phyloP scores from a whole-genome alignment of 2,113 vertebrate species.

The Stigmatopora nigra region DNA sequence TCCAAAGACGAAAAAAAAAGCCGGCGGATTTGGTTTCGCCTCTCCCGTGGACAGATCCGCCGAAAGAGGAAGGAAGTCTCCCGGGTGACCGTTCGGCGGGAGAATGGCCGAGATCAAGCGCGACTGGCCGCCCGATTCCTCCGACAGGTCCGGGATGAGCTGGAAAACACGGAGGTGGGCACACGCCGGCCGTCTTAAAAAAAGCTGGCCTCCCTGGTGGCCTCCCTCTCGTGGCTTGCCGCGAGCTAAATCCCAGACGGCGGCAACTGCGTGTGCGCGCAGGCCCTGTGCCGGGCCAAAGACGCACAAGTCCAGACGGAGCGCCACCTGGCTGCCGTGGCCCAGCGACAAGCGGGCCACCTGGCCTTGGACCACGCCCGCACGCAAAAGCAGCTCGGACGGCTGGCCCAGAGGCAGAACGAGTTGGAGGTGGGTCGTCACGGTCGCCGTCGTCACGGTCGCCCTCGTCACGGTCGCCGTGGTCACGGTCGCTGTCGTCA shows the following conservation, averaged over 20 bases:
- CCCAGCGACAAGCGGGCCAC: constrained; percentile 76
- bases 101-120: constrained; percentile 66
- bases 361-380: constrained; percentile 70
- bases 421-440: constrained; percentile 65
- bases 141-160: constrained; percentile 77
- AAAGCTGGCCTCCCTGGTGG: no score
- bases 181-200: no score
- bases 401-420: constrained; percentile 73
- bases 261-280: background rate
- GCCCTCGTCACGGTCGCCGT: no score
- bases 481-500: no score
- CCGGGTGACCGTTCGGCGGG: constrained; percentile 66
- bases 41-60: constrained; percentile 63
- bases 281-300: constrained; percentile 81
- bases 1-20: no score
- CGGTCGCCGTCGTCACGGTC: no score
- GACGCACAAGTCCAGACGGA: constrained; percentile 45
- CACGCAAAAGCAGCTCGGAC: constrained; percentile 71
- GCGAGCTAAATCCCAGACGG: no score
- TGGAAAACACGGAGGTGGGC: constrained; percentile 77
- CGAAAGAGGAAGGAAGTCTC: constrained; percentile 68
- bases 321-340: constrained; percentile 76
- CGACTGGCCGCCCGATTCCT: constrained; percentile 65
- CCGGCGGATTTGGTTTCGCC: background rate
- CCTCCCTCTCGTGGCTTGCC: no score